Evolutionary conservation across 2,797 vertebrate species (phyloP).

Genomic region (Paratrypauchen microcephalus): DNA sequence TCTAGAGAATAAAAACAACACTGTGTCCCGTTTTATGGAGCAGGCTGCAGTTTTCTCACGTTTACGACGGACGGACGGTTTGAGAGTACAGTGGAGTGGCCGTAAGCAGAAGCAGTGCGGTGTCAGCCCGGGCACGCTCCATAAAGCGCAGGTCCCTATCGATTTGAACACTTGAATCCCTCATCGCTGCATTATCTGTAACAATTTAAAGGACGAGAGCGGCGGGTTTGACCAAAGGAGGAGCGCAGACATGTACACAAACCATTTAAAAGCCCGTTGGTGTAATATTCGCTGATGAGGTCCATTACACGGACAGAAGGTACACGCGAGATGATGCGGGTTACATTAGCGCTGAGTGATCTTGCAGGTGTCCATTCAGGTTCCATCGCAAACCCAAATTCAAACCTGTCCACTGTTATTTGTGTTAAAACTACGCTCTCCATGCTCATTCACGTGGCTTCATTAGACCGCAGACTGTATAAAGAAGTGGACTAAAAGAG

Average conservation of each 20-base stretch:
- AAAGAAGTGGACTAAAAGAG: too few relatives aligned
- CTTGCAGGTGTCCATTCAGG: too few relatives aligned
- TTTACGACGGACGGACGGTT: constrained; percentile 36
- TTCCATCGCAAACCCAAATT: too few relatives aligned
- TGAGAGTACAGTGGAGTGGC: constrained; percentile 34
- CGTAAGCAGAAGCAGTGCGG: constrained; percentile 17
- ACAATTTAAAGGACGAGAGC: neutral
- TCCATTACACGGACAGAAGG: too few relatives aligned
- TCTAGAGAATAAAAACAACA: constrained; percentile 45
- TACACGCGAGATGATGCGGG: too few relatives aligned
- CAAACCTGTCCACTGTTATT: too few relatives aligned
- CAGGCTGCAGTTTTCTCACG: constrained; percentile 24
- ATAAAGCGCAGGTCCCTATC: neutral
- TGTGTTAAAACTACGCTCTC: too few relatives aligned
- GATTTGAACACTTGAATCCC: neutral
- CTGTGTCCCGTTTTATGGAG: constrained; percentile 29
- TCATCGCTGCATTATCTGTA: neutral
- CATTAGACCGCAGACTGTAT: too few relatives aligned
- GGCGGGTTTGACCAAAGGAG: neutral
- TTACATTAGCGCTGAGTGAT: too few relatives aligned
- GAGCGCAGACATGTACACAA: neutral
- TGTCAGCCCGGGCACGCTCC: constrained; percentile 16
- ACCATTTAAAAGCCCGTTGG: too few relatives aligned
- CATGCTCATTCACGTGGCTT: too few relatives aligned
- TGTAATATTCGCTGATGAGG: too few relatives aligned